These are phyloP conservation scores for Antheraea assamensis DNA, from an alignment of 2,888 invertebrate species.

Conservation along the genomic window DNA sequence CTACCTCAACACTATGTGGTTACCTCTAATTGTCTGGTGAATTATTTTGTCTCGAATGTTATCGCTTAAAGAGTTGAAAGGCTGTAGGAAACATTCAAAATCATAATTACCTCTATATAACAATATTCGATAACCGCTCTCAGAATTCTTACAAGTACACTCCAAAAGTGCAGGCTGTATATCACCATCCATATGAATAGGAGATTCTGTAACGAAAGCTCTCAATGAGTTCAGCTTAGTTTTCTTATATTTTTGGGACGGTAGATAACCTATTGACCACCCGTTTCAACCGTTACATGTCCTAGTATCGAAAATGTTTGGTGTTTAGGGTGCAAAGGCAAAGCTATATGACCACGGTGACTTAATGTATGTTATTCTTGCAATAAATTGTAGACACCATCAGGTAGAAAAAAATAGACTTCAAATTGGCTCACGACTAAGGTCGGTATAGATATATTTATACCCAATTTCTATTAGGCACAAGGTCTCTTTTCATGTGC, in stretches of 20 bases:
- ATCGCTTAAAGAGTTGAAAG: background rate
- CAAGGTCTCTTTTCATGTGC: background rate
- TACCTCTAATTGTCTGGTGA: background rate
- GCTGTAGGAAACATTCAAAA: background rate
- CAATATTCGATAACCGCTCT: conserved; percentile 60
- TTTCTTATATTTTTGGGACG: background rate
- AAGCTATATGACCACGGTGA: no score
- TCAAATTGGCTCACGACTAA: no score
- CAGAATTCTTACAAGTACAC: conserved; percentile 54
- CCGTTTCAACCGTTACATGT: background rate
- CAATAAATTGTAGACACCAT: no score
- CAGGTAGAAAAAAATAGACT: no score
- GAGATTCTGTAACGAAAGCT: conserved; percentile 55
- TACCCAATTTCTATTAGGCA: background rate
- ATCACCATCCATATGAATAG: conserved; percentile 74
- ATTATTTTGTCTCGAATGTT: background rate
- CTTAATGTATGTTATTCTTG: no score
- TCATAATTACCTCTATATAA: conserved; percentile 49
- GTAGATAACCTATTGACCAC: background rate
- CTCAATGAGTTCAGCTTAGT: background rate
- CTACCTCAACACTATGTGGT: no score
- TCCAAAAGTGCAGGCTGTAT: conserved; percentile 75
- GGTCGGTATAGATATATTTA: background rate
- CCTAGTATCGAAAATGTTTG: background rate
- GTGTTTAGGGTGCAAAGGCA: background rate